Base-by-base conservation (phyloP, 2,888 invertebrate species). In the Parnassius mnemosyne region DNA sequence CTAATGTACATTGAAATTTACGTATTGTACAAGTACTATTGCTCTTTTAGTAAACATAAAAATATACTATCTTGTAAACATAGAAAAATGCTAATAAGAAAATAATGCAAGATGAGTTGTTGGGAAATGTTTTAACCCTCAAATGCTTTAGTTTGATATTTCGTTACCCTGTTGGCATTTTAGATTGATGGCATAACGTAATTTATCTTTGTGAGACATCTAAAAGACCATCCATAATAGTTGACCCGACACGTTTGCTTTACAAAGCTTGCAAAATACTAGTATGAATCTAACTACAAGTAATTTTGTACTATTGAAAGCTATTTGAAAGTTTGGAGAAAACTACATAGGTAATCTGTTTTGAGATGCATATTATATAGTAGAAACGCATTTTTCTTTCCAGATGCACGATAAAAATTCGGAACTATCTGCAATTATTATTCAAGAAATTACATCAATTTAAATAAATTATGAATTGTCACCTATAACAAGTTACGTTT, bases 201-300 rank as follows among this genome's bases (percentile, higher is more conserved):
- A 70, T 75, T 59, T 73, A 76, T 79, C 77, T 76, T 67, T 70
- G 72, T 72, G 71, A 75, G 76, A 74, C 75, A 75, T 75, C 75
- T 71, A 68, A 71, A 72, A 71, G 71, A 71, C 66, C 72, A 72
- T 73, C 73, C 70, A 72, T 74, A 75, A 78, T 75, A 70, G 69
- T 69, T 67, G 72, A 71, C 70, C 69, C 69, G 67, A 70, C 72
- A 70, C 71, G 68, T 72, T 72, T 71, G 72, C 71, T 72, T 68
- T 71, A 74, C 69, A 71, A 70, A 69, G 70, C 69, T 74, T 75
- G 65, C 68, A 68, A 70, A 71, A 71, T 66, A 51, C 65, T 57
- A 51, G 59, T 54, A 63, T 66, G 64, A 55, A 66, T 51, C 41
- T 63, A 64, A 65, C 61, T 66, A 53, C 62, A 58, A 59, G 55